These are phyloP conservation scores for Phoeniculus purpureus DNA, from an alignment of 2,797 vertebrate genomes.

Conservation along the genomic window DNA sequence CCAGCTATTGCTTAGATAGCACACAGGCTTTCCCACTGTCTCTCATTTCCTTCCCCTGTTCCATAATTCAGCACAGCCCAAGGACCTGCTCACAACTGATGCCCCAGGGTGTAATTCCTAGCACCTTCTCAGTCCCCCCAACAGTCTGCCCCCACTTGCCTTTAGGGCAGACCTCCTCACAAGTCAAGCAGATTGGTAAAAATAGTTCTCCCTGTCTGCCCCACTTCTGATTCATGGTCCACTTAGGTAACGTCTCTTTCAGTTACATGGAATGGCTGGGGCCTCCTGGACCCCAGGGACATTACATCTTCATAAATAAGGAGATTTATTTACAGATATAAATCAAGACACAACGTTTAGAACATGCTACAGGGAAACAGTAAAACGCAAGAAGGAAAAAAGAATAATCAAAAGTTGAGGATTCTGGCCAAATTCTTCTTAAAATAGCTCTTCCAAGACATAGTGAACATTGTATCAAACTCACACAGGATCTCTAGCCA, in stretches of 20 bases:
- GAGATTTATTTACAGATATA: slow-evolving; percentile 75
- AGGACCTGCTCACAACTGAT: not conserved
- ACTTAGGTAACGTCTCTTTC: slow-evolving; percentile 78
- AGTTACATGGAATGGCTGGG: slow-evolving; percentile 63
- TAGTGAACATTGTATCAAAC: slow-evolving; percentile 72
- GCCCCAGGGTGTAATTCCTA: not conserved
- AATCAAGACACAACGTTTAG: slow-evolving; percentile 70
- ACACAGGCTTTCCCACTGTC: not conserved
- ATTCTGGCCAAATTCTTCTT: slow-evolving; percentile 71
- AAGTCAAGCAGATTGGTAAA: slow-evolving; percentile 41
- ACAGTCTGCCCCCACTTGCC: not conserved
- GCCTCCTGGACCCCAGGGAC: slow-evolving; percentile 65
- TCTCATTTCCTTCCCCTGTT: slow-evolving; percentile 4
- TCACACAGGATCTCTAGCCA: slow-evolving; percentile 50
- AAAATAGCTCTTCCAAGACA: slow-evolving; percentile 76
- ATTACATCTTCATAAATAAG: slow-evolving; percentile 75
- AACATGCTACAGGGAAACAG: slow-evolving; percentile 64
- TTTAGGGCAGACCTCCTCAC: slow-evolving; percentile 41
- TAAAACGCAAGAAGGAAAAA: slow-evolving; percentile 63
- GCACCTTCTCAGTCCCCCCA: not conserved
- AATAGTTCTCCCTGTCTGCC: slow-evolving; percentile 61
- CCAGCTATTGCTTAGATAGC: not conserved
- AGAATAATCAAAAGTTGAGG: slow-evolving; percentile 62
- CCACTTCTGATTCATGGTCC: slow-evolving; percentile 72
- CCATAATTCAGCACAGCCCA: not conserved